Evolutionary conservation across 2,113 vertebrate genomes (phyloP).

Genomic region (Phocoena sinus): DNA sequence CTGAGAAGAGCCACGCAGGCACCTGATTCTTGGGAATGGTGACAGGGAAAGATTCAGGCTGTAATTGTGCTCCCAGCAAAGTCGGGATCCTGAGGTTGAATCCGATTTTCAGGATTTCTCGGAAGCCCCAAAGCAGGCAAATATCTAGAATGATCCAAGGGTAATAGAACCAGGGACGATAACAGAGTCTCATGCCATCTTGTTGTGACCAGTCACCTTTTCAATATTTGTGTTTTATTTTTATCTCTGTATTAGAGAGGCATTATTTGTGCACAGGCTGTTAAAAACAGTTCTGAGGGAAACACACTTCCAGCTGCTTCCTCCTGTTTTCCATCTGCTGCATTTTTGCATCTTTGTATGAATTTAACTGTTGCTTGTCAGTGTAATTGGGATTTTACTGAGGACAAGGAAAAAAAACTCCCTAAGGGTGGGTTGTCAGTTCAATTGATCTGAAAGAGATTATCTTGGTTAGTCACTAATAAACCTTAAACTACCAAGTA

Average conservation of each 20-base stretch:
- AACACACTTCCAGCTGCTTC: constrained; percentile 86
- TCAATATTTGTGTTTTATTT: constrained; percentile 85
- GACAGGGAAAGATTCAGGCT: fast-evolving
- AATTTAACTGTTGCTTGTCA: constrained; percentile 83
- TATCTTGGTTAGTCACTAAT: constrained; percentile 70
- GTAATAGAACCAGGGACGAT: constrained; percentile 20
- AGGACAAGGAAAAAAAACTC: constrained; percentile 69
- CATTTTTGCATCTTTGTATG: constrained; percentile 77
- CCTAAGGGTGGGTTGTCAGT: constrained; percentile 70
- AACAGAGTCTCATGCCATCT: constrained; percentile 43
- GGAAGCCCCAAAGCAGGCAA: not conserved
- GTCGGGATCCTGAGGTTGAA: not conserved
- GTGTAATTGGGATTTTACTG: constrained; percentile 79
- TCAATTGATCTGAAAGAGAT: constrained; percentile 73
- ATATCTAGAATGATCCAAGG: not conserved
- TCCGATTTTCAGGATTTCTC: not conserved
- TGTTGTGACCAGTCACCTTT: constrained; percentile 81
- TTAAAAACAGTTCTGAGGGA: constrained; percentile 85
- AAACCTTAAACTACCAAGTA: constrained; percentile 61
- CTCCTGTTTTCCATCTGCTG: constrained; percentile 85
- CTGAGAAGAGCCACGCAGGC: not conserved
- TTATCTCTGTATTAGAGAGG: constrained; percentile 81
- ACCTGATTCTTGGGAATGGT: not conserved
- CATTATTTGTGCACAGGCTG: constrained; percentile 84
- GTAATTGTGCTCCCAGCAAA: not conserved